These are phyloP conservation scores for Helogale parvula DNA, from an alignment of 2,113 vertebrate genomes.

Conservation along the genomic window DNA sequence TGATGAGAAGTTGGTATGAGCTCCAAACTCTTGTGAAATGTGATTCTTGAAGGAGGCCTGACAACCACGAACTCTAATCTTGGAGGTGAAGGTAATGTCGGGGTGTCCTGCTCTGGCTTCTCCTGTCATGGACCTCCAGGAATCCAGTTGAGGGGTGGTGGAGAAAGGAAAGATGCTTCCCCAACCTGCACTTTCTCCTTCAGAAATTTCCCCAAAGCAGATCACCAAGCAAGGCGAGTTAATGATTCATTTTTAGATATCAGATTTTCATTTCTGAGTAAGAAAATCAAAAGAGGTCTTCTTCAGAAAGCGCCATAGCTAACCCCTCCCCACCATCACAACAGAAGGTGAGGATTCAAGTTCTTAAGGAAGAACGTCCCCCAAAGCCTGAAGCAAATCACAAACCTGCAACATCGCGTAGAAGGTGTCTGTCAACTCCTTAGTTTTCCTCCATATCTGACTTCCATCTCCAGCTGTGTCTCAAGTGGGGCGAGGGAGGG, in stretches of 20 bases:
- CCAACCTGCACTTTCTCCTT: not conserved
- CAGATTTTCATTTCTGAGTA: not conserved
- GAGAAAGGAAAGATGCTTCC: not conserved
- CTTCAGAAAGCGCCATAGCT: not conserved
- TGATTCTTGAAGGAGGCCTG: not conserved
- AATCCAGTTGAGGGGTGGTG: not conserved
- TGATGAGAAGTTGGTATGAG: not conserved
- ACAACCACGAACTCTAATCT: not conserved
- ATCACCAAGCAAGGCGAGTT: not conserved
- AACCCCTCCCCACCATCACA: not conserved
- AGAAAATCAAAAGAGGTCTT: not conserved
- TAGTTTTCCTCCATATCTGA: not conserved
- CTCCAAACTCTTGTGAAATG: not conserved
- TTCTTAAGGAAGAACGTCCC: not conserved
- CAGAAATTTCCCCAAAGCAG: constrained; percentile 1
- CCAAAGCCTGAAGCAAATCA: constrained; percentile 12
- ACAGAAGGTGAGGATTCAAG: not conserved
- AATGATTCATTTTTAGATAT: not conserved
- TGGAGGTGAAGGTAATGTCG: not conserved
- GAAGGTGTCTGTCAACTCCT: not conserved
- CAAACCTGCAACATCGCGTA: not conserved
- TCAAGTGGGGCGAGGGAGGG: not conserved
- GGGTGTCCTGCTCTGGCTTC: not conserved
- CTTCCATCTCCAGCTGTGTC: not conserved
- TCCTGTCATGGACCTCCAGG: not conserved